phyloP scores from a whole-genome alignment of 2,113 vertebrate genomes.

The Agapornis roseicollis region DNA sequence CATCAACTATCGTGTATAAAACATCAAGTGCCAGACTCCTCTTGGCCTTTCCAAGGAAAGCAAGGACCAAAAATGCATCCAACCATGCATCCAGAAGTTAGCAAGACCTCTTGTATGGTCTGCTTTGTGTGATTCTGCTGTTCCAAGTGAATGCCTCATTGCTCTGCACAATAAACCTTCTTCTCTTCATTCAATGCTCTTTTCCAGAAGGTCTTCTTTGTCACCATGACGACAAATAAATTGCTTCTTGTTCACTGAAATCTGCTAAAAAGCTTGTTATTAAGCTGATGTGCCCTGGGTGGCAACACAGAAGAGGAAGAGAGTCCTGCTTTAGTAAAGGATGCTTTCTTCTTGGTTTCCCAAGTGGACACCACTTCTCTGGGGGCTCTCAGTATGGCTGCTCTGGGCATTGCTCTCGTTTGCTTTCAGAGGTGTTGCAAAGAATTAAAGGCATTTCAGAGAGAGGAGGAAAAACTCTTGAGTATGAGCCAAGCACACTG shows the following conservation, averaged over 20 bases:
- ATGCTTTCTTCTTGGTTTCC: slow-evolving; percentile 1
- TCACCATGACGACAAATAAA: slow-evolving; percentile 66
- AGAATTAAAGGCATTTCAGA: not conserved
- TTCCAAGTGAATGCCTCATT: slow-evolving; percentile 64
- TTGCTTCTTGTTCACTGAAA: slow-evolving; percentile 63
- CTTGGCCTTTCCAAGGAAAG: slow-evolving; percentile 28
- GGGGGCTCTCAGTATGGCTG: not conserved
- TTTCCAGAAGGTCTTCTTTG: slow-evolving; percentile 68
- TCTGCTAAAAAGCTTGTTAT: slow-evolving; percentile 65
- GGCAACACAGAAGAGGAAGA: slow-evolving; percentile 12
- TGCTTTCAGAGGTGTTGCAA: not conserved
- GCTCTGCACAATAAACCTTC: slow-evolving; percentile 64
- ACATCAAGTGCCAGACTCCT: not conserved
- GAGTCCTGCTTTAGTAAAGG: not conserved
- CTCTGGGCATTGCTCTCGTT: not conserved
- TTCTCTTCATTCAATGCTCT: slow-evolving; percentile 54
- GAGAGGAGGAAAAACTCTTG: not conserved
- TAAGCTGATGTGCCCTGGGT: slow-evolving; percentile 52
- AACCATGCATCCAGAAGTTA: slow-evolving; percentile 45
- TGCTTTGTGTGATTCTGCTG: slow-evolving; percentile 38
- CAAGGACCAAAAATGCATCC: not conserved
- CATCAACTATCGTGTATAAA: not conserved
- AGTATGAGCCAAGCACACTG: slow-evolving; percentile 19
- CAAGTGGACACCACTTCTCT: not conserved
- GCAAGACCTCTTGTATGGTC: slow-evolving; percentile 44